A percentile compares a stretch with the other conserved stretches of the same genome.
Evolutionary conservation across 64 coral and sea anemone genomes (phyloP).

Genomic region (Pocillopora verrucosa): DNA sequence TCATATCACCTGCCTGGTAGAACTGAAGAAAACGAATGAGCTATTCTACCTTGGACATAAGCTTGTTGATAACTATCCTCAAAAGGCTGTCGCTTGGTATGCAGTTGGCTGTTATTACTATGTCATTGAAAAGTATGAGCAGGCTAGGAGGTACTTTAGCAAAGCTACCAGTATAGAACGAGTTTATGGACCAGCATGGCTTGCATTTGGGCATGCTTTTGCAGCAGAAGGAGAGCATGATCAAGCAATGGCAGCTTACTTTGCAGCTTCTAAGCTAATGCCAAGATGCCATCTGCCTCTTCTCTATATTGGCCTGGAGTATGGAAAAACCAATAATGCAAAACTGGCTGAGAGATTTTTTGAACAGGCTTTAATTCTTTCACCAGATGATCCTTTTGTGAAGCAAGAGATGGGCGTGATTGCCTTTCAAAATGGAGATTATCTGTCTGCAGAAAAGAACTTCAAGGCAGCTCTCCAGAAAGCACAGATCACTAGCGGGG

Average conservation of each 20-base stretch:
- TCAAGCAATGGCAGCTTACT: conserved; percentile 99
- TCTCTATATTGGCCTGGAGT: conserved; percentile 95
- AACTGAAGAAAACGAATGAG: conserved; percentile 95
- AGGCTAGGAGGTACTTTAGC: conserved; percentile 92
- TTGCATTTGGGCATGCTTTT: conserved; percentile 98
- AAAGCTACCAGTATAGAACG: conserved; percentile 88
- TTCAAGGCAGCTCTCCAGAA: conserved; percentile 90
- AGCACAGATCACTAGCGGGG: conserved; percentile 76
- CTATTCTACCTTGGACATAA: conserved; percentile 94
- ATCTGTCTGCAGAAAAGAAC: conserved; percentile 76
- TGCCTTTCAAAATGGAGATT: conserved; percentile 89
- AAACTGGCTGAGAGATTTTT: conserved; percentile 97
- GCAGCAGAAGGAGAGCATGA: conserved; percentile 98
- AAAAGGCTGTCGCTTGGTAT: conserved; percentile 96
- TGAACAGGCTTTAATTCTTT: conserved; percentile 71
- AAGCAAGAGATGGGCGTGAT: conserved; percentile 98
- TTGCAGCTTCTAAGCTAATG: conserved; percentile 97
- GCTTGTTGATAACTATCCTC: conserved; percentile 97
- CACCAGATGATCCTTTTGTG: conserved; percentile 92
- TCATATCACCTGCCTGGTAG: conserved; percentile 94
- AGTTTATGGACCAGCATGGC: conserved; percentile 93
- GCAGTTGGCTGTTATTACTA: conserved; percentile 98
- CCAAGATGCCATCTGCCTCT: conserved; percentile 87
- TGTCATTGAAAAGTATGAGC: conserved; percentile 96
- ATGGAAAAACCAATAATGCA: conserved; percentile 94